Evolutionary conservation across 2,113 vertebrate species (phyloP).

Genomic region (Gobio gobio): DNA sequence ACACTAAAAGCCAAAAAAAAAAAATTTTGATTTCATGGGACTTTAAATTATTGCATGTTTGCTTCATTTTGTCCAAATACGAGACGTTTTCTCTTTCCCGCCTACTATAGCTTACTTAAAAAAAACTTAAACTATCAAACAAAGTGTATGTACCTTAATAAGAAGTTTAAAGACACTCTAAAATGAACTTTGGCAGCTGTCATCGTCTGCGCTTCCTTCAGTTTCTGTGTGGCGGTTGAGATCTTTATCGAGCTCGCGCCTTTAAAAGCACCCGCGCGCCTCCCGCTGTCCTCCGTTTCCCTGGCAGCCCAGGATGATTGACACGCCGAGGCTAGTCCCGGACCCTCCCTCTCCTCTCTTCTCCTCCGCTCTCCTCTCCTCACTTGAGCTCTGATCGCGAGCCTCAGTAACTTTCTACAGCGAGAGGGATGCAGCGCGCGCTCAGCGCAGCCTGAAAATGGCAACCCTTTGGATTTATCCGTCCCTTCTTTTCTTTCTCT

Average conservation of each 20-base stretch:
- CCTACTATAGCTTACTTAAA: background rate
- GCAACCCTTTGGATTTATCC: constrained; percentile 81
- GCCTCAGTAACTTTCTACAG: constrained; percentile 74
- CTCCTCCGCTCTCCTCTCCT: constrained; percentile 49
- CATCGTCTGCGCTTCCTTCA: constrained; percentile 9
- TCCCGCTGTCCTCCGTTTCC: constrained; percentile 44
- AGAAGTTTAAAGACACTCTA: background rate
- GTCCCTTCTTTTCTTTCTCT: constrained; percentile 68
- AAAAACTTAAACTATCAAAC: background rate
- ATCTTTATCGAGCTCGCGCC: constrained; percentile 31
- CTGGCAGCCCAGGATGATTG: constrained; percentile 69
- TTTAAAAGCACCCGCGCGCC: constrained; percentile 23
- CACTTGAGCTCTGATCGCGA: constrained; percentile 44
- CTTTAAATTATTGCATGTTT: background rate
- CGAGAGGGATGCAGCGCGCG: constrained; percentile 79
- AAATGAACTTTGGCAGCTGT: constrained; percentile 16
- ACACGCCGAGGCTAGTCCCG: constrained; percentile 67
- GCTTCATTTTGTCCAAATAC: background rate
- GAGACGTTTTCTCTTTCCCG: background rate
- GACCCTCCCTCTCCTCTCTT: constrained; percentile 69
- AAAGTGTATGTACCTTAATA: background rate
- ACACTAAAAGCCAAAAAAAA: too few relatives aligned
- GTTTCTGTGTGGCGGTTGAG: constrained; percentile 3
- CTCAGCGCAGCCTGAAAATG: constrained; percentile 82
- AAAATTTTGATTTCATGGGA: too few relatives aligned